phyloP scores from a whole-genome alignment of 2,113 vertebrate species.

The Mus musculus region DNA sequence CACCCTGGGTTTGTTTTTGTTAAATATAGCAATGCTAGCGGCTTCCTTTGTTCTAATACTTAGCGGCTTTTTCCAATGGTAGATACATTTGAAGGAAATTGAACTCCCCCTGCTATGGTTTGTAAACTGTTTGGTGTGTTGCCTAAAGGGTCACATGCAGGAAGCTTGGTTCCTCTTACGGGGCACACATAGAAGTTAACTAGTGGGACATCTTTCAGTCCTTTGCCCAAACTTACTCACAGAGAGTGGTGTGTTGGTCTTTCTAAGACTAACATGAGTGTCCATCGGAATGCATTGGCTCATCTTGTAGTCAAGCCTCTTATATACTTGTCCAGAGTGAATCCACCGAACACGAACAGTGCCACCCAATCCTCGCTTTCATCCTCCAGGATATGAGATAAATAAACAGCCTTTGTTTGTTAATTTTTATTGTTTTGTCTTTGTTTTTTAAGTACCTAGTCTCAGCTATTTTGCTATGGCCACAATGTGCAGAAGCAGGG shows the following conservation, averaged over 20 bases:
- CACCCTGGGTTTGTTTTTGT: conserved; percentile 21
- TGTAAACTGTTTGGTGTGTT: too few species aligned
- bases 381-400: background rate
- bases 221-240: too few species aligned
- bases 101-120: background rate
- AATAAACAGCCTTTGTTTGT: background rate
- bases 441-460: background rate
- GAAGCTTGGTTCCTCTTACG: background rate
- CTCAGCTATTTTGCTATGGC: background rate
- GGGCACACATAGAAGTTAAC: too few species aligned
- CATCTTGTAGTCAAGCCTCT: background rate
- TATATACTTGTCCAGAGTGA: background rate
- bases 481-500: background rate
- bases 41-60: background rate
- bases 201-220: background rate
- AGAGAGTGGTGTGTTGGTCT: background rate
- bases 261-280: too few species aligned
- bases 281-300: background rate
- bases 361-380: background rate
- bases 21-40: background rate
- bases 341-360: background rate
- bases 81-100: background rate
- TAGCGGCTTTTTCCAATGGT: background rate
- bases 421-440: background rate
- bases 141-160: background rate